Conservation (phyloP, 35 echinoderm and acorn worm species). For the Anneissia japonica region DNA sequence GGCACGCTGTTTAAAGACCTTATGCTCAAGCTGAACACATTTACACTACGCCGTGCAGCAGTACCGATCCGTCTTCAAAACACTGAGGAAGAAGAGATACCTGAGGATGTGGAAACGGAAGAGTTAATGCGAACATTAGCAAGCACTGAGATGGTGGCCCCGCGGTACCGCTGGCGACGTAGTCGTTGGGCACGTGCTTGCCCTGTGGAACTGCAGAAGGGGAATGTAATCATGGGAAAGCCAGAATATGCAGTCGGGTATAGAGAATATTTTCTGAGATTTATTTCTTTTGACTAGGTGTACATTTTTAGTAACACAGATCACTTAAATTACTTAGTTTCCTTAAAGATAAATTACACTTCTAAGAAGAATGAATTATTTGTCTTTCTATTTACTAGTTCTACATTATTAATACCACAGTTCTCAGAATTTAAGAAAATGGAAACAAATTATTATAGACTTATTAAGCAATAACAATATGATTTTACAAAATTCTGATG, state of each 20-base stretch:
- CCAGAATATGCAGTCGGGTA: constrained; percentile 98
- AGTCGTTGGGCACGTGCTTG: constrained; percentile 83
- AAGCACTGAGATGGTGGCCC: constrained; percentile 79
- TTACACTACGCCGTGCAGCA: constrained; percentile 68
- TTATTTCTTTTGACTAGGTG: neutral
- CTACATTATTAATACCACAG: too few species aligned
- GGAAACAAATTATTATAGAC: too few species aligned
- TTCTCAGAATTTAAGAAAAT: too few species aligned
- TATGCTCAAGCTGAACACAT: constrained; percentile 85
- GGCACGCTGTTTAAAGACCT: constrained; percentile 58
- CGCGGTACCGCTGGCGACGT: constrained; percentile 86
- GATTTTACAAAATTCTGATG: too few species aligned
- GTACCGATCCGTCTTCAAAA: constrained; percentile 91
- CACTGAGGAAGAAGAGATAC: constrained; percentile 90
- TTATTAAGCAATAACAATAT: too few species aligned
- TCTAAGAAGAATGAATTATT: neutral
- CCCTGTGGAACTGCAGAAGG: constrained; percentile 88
- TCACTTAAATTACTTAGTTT: neutral
- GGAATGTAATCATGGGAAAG: constrained; percentile 91
- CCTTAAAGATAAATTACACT: neutral
- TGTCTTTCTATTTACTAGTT: neutral
- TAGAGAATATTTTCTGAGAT: neutral
- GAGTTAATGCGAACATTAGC: constrained; percentile 90
- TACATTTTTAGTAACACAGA: neutral
- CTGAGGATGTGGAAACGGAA: constrained; percentile 87